Evolutionary conservation across 2,888 invertebrate genomes (phyloP).

Genomic region (Hydraecia micacea): DNA sequence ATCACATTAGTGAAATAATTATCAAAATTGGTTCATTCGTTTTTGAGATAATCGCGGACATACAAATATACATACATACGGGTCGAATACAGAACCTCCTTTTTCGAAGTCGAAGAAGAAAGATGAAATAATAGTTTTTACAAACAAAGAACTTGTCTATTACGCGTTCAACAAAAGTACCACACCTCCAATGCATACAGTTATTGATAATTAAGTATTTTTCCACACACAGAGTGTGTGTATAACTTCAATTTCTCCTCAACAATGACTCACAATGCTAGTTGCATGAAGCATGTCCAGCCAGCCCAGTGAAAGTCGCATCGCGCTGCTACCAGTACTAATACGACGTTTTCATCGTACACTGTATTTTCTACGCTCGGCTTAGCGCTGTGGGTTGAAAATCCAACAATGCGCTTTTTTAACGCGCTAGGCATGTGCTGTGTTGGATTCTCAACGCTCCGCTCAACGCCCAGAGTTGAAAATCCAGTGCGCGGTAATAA

Average conservation of each 20-base stretch:
- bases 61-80: too few relatives aligned
- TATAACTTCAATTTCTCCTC: conserved; percentile 47
- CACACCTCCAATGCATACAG: not conserved
- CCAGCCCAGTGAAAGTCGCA: conserved; percentile 50
- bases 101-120: too few relatives aligned
- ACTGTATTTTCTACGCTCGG: not conserved
- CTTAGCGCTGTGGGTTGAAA: not conserved
- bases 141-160: too few relatives aligned
- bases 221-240: conserved; percentile 21
- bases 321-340: not conserved
- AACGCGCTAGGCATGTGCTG: not conserved
- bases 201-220: conserved; percentile 20
- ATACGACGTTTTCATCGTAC: not conserved
- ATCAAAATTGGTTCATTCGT: too few relatives aligned
- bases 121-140: too few relatives aligned
- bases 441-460: not conserved
- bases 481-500: not conserved
- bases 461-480: not conserved
- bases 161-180: conserved; percentile 12
- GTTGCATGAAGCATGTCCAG: conserved; percentile 35
- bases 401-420: not conserved
- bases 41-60: too few relatives aligned
- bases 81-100: too few relatives aligned
- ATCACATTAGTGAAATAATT: too few relatives aligned
- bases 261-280: conserved; percentile 41